Evolutionary conservation across 1,140 invertebrate genomes (phyloP).

Genomic region (Aphis gossypii): DNA sequence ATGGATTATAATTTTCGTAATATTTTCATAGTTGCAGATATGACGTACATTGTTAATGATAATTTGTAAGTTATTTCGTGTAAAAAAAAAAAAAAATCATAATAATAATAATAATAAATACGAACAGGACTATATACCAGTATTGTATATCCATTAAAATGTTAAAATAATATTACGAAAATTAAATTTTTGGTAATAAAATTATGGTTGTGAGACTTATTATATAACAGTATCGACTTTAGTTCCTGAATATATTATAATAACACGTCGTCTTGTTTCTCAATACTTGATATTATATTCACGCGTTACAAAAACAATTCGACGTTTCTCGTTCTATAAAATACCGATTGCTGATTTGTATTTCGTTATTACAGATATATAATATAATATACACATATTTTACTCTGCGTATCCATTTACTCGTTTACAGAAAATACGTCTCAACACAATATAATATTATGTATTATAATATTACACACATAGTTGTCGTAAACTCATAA

Average conservation of each 20-base stretch:
- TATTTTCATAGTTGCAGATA: neutral
- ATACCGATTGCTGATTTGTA: neutral
- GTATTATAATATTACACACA: neutral
- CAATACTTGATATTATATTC: neutral
- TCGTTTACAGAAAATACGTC: neutral
- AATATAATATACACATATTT: neutral
- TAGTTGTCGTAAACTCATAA: neutral
- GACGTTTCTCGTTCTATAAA: neutral
- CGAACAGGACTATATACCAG: neutral
- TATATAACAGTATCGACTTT: neutral
- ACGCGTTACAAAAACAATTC: neutral
- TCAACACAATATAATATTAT: neutral
- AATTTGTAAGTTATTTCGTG: neutral
- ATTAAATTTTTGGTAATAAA: neutral
- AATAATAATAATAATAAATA: neutral
- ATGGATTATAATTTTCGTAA: neutral
- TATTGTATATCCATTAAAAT: neutral
- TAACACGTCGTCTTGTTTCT: neutral
- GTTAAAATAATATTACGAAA: neutral
- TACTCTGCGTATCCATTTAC: neutral
- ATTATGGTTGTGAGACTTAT: neutral
- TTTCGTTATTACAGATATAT: neutral
- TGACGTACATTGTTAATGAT: neutral
- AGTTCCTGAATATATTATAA: neutral
- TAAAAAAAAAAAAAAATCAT: too few relatives aligned